Base-by-base conservation (phyloP, 2,797 vertebrate genomes). In the Mycteria americana region DNA sequence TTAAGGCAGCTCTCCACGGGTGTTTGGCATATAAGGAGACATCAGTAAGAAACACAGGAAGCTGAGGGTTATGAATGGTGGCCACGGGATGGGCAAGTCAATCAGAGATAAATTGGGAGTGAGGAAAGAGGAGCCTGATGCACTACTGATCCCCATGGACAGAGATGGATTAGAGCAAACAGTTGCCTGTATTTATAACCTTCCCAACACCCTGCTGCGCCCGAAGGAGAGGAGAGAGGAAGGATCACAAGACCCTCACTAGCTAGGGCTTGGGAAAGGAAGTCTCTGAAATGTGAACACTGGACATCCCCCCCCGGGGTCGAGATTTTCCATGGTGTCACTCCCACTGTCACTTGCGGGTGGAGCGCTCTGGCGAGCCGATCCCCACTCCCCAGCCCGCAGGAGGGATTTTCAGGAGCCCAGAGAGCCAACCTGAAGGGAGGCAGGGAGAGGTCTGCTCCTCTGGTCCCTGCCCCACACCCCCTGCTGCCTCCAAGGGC, bases 221-320 rank as follows among this genome's bases (percentile, higher is more conserved):
- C 82, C 27, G 3, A 96, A 95, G 85, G 67, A 91, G 87, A 92
- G 60, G 78, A 80, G 78, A 81, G 65, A 94, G 69, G 89, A 95
- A 92, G 75, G 84, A 97, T 97, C 95, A 95, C 95, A 96, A 97
- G 94, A 96, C 93, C 81, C 95, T 96, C 93, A 37, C 78, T 93
- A 78, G 54, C 81, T 54, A 45, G 95, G 97, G 89, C 97, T 97
- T 97, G 97, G 95, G 97, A 97, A 97, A 97, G 95, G 95, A 97
- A 96, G 96, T 95, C 68, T 95, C 86, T 92, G 91, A 95, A 92
- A 88, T 94, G 84, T 33, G 93, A 96, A 91, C 2, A 1, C 75
- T 95, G 84, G 87, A 94, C 81, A 91, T 95, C 82, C 79, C 79
- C 75, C 35, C 16, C 68, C 3, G 6, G 69, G 92, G 93, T 91